These are phyloP conservation scores for Helogale parvula DNA, from an alignment of 2,113 vertebrate genomes.

Conservation along the genomic window DNA sequence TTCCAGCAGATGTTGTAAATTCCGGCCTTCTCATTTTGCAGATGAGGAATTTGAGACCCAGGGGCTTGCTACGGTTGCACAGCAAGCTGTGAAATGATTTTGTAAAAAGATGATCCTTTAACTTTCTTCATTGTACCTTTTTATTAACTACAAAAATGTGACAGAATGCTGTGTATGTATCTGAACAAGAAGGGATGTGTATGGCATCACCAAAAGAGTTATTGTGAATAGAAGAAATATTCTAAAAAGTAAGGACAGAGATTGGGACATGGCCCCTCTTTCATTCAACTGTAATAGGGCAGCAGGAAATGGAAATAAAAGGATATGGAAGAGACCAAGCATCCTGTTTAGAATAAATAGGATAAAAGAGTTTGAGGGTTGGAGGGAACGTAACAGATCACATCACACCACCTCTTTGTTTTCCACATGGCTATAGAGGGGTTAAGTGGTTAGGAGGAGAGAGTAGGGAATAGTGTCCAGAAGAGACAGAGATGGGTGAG, in stretches of 20 bases:
- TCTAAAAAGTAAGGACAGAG: neutral
- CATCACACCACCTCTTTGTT: neutral
- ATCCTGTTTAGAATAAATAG: neutral
- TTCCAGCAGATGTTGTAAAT: neutral
- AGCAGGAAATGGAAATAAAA: neutral
- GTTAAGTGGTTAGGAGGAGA: neutral
- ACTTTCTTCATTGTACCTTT: neutral
- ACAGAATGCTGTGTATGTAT: neutral
- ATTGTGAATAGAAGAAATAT: neutral
- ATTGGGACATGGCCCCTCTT: neutral
- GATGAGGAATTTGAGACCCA: neutral
- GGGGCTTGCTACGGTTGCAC: neutral
- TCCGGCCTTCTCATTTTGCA: neutral
- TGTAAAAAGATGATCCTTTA: neutral
- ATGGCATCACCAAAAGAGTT: neutral
- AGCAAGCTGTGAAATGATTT: neutral
- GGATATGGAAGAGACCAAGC: neutral
- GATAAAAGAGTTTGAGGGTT: neutral
- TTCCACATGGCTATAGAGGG: rapidly evolving
- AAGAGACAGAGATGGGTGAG: neutral
- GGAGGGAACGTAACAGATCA: neutral
- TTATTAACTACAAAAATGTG: neutral
- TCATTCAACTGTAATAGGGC: neutral
- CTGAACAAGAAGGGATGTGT: neutral
- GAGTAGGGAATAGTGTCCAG: neutral